A percentile compares a stretch with the other conserved stretches of the same genome.
These are phyloP conservation scores for Heterotis niloticus DNA, from an alignment of 2,113 vertebrate species.

Conservation along the genomic window DNA sequence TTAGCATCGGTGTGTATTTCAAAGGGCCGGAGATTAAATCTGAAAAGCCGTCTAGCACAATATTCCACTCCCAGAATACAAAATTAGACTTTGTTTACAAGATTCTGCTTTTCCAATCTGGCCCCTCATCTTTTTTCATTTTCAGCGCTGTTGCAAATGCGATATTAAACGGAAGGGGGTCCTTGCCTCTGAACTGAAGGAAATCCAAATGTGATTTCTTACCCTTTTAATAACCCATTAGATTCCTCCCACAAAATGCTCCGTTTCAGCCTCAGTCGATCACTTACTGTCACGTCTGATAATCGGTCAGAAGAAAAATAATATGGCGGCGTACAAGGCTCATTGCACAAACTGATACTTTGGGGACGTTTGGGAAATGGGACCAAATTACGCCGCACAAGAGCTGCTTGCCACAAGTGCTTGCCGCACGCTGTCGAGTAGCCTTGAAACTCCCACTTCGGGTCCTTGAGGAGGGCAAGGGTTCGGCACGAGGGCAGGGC, in stretches of 20 bases:
- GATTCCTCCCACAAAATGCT: neutral
- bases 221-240: constrained; percentile 8
- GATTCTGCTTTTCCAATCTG: constrained; percentile 2
- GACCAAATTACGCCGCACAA: neutral
- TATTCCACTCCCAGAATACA: neutral
- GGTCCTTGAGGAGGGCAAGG: neutral
- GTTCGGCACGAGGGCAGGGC: no score
- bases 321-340: neutral
- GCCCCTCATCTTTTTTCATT: neutral
- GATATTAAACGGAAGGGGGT: neutral
- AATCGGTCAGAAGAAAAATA: constrained; percentile 19
- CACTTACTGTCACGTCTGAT: constrained; percentile 16
- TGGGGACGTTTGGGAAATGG: neutral
- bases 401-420: neutral
- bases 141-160: neutral
- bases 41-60: constrained; percentile 17
- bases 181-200: neutral
- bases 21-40: neutral
- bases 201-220: neutral
- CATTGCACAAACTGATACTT: constrained; percentile 9
- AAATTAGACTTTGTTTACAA: constrained; percentile 20
- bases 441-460: neutral
- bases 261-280: neutral
- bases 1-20: neutral
- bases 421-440: no score